A percentile compares a stretch with the other conserved stretches of the same genome.
These are phyloP conservation scores for Apeltes quadracus DNA, from an alignment of 2,113 vertebrate genomes.

Conservation along the genomic window DNA sequence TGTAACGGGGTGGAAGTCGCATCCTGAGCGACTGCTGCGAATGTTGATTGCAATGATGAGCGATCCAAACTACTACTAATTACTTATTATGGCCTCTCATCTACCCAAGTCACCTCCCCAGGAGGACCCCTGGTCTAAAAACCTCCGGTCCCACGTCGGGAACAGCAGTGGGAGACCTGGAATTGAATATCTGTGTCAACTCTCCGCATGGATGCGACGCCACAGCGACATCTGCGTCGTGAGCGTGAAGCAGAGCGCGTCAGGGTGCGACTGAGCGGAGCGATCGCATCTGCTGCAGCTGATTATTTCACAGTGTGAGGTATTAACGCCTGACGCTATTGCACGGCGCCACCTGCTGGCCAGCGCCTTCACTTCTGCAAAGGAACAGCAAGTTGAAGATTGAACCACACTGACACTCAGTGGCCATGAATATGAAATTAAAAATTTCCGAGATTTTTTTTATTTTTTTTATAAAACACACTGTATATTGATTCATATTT, in stretches of 20 bases:
- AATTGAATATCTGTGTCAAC: neutral
- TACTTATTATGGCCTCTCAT: neutral
- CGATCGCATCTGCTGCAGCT: neutral
- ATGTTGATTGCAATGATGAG: neutral
- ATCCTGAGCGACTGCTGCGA: neutral
- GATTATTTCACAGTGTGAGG: neutral
- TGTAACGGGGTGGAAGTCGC: neutral
- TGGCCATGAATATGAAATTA: conserved; percentile 33
- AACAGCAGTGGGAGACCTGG: neutral
- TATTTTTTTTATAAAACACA: neutral
- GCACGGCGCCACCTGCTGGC: conserved; percentile 66
- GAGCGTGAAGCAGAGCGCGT: neutral
- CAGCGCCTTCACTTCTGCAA: neutral
- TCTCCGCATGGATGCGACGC: neutral
- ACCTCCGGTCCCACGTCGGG: neutral
- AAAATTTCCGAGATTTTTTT: neutral
- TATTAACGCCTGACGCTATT: neutral
- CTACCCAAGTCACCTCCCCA: neutral
- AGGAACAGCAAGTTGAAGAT: neutral
- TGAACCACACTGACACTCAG: conserved; percentile 31
- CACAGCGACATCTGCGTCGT: neutral
- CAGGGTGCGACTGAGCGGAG: neutral
- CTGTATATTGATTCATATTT: neutral
- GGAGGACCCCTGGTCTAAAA: neutral
- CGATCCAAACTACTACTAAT: neutral